A percentile compares a stretch with the other conserved stretches of the same genome.
Evolutionary conservation across 2,797 vertebrate species (phyloP).

Genomic region (Oreortyx pictus): DNA sequence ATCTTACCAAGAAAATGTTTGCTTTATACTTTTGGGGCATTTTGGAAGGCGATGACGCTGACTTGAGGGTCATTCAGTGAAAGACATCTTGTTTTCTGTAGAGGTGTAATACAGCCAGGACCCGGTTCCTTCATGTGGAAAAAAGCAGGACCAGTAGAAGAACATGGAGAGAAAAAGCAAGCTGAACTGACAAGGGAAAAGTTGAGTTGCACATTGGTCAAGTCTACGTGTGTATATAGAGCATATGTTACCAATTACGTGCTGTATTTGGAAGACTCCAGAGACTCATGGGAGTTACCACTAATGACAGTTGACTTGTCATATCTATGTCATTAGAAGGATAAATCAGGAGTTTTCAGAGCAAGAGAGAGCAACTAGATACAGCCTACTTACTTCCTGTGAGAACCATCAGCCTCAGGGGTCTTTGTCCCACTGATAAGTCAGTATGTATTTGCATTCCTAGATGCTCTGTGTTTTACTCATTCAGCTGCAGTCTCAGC

Average conservation of each 20-base stretch:
- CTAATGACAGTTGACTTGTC: neutral
- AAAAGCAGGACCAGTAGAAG: neutral
- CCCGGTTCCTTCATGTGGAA: neutral
- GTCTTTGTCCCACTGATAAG: neutral
- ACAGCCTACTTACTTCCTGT: neutral
- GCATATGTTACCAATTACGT: neutral
- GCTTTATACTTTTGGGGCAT: neutral
- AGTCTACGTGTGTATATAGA: neutral
- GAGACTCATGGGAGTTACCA: neutral
- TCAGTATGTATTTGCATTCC: neutral
- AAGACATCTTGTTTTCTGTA: neutral
- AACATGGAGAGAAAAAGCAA: rapidly evolving
- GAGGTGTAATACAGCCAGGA: neutral
- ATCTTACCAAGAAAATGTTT: neutral
- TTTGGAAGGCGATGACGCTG: neutral
- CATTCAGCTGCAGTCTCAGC: neutral
- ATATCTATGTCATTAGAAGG: neutral
- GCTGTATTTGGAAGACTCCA: neutral
- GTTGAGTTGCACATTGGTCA: neutral
- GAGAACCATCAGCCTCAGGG: neutral
- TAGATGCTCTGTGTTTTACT: neutral
- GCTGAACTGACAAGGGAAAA: neutral
- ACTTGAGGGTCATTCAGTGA: neutral
- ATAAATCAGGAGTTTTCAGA: conserved; percentile 11
- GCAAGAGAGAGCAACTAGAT: neutral